These are phyloP conservation scores for Hesperophylax magnus DNA, from an alignment of 1,140 invertebrate genomes.

Conservation along the genomic window DNA sequence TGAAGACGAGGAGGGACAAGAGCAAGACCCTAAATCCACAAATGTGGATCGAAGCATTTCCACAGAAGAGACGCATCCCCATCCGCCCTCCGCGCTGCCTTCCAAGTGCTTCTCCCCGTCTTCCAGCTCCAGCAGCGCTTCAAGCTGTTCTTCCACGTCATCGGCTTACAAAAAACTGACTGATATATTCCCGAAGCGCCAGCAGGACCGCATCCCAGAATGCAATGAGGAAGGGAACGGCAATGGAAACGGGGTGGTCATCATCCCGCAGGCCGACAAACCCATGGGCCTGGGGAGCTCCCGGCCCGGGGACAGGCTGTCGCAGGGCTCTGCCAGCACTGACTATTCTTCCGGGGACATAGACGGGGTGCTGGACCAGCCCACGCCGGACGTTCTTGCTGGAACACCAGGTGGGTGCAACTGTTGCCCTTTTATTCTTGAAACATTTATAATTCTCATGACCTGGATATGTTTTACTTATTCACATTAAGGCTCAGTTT, in stretches of 20 bases:
- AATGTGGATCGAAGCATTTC: constrained; percentile 55
- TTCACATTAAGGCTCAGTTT: too few species aligned
- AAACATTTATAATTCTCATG: too few species aligned
- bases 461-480: too few species aligned
- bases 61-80: constrained; percentile 60
- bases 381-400: constrained; percentile 81
- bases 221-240: constrained; percentile 64
- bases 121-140: constrained; percentile 65
- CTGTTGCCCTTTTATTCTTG: too few species aligned
- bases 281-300: constrained; percentile 59
- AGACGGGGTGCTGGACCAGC: constrained; percentile 66
- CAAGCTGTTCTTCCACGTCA: constrained; percentile 65
- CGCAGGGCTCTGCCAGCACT: constrained; percentile 62
- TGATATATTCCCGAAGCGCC: constrained; percentile 73
- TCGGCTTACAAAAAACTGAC: constrained; percentile 80
- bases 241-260: constrained; percentile 63
- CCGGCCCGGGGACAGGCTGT: constrained; percentile 67
- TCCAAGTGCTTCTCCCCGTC: constrained; percentile 73
- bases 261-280: constrained; percentile 62
- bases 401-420: constrained; percentile 75
- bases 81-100: constrained; percentile 62
- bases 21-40: constrained; percentile 5
- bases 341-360: constrained; percentile 64
- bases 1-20: constrained; percentile 68
- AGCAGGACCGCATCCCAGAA: constrained; percentile 65